These are phyloP conservation scores for Sandelia bainsii DNA, from an alignment of 2,797 vertebrate species.

Conservation along the genomic window DNA sequence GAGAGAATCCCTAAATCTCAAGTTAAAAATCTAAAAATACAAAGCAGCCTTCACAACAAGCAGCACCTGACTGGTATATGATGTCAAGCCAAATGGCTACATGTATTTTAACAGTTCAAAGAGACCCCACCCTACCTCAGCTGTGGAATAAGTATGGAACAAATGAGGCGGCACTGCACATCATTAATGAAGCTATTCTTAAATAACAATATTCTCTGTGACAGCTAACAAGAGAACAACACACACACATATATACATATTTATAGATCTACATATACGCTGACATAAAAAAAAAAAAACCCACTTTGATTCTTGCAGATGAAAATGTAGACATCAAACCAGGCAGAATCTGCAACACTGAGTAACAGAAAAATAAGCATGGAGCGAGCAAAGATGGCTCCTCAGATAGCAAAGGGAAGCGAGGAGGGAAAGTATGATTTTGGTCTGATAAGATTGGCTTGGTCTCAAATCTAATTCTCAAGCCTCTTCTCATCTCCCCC, in stretches of 20 bases:
- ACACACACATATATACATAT: background rate
- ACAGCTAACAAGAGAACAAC: constrained; percentile 16
- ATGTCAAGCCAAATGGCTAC: constrained; percentile 30
- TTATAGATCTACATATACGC: constrained; percentile 9
- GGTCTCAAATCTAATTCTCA: constrained; percentile 52
- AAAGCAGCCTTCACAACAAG: constrained; percentile 10
- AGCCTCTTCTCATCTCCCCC: constrained; percentile 1
- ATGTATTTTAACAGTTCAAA: constrained; percentile 13
- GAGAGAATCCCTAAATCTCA: constrained; percentile 15
- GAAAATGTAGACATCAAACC: constrained; percentile 39
- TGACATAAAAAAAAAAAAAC: constrained; percentile 28
- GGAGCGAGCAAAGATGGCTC: constrained; percentile 19
- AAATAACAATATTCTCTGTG: constrained; percentile 3
- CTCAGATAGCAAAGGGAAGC: constrained; percentile 17
- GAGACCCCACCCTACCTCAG: constrained; percentile 29
- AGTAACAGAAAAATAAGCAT: constrained; percentile 9
- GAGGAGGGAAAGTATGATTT: constrained; percentile 23
- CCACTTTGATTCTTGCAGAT: constrained; percentile 50
- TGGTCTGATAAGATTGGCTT: constrained; percentile 24
- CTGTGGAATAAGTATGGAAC: constrained; percentile 41
- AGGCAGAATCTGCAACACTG: constrained; percentile 12
- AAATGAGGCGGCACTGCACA: constrained; percentile 43
- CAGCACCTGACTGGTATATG: constrained; percentile 34
- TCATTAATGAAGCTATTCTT: constrained; percentile 57
- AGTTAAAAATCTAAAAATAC: constrained; percentile 37